These are phyloP conservation scores for Cricetomys ansorgei DNA, from an alignment of 2,113 vertebrate species.

Conservation along the genomic window DNA sequence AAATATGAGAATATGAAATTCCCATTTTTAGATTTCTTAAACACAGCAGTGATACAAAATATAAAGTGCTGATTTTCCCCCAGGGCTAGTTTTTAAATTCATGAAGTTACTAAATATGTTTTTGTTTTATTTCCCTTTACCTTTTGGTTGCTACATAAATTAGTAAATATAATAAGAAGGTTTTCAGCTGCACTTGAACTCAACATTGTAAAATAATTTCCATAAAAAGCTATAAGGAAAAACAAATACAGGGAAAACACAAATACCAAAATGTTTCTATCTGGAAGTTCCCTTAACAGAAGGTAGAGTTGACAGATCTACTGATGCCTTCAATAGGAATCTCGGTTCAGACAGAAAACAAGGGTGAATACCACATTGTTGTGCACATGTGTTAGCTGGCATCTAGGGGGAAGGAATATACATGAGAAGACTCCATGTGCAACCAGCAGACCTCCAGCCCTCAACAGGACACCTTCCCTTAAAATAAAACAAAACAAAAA, in stretches of 20 bases:
- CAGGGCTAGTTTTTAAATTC: constrained; percentile 84
- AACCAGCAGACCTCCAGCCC: not conserved
- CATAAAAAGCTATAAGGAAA: constrained; percentile 83
- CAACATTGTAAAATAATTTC: constrained; percentile 81
- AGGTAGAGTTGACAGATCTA: constrained; percentile 52
- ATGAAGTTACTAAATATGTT: constrained; percentile 84
- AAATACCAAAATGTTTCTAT: constrained; percentile 78
- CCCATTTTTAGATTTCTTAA: constrained; percentile 78
- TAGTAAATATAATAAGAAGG: constrained; percentile 79
- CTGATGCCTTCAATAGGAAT: not conserved
- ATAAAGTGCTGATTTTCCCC: constrained; percentile 74
- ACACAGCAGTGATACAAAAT: constrained; percentile 78
- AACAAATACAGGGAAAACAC: constrained; percentile 82
- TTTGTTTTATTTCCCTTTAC: constrained; percentile 80
- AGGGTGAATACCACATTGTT: not conserved
- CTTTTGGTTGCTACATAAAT: constrained; percentile 86
- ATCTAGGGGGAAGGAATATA: not conserved
- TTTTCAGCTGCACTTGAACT: constrained; percentile 81
- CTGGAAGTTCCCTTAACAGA: constrained; percentile 73
- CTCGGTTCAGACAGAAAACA: constrained; percentile 38
- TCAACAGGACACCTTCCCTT: not conserved
- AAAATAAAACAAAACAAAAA: no score
- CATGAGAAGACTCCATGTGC: not conserved
- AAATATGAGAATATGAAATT: constrained; percentile 80
- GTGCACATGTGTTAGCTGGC: not conserved